Evolutionary conservation across 2,888 invertebrate genomes (phyloP).

Genomic region (Perizoma flavofasciatum): DNA sequence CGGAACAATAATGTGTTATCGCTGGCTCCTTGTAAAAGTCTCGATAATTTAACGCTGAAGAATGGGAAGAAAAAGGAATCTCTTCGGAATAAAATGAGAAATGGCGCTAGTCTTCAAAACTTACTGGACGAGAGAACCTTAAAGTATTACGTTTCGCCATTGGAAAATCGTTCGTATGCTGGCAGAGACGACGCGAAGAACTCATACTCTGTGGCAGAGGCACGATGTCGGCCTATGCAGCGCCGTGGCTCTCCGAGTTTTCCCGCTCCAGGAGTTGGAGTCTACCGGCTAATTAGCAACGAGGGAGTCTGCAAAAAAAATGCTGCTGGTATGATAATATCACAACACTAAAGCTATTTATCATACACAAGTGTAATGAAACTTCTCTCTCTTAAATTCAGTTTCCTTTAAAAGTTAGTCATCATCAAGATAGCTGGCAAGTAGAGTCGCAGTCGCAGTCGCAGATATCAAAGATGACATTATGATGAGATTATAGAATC

Average conservation of each 20-base stretch:
- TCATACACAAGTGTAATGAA: background rate
- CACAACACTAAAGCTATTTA: background rate
- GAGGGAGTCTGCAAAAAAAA: conserved; percentile 54
- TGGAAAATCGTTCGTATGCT: conserved; percentile 49
- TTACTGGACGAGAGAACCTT: conserved; percentile 66
- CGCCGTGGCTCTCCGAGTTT: conserved; percentile 59
- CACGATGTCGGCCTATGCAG: conserved; percentile 57
- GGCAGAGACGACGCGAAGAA: conserved; percentile 60
- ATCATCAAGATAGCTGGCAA: background rate
- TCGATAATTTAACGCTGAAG: conserved; percentile 73
- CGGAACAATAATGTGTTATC: conserved; percentile 70
- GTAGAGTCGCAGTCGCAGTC: too few relatives aligned
- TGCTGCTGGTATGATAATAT: conserved; percentile 51
- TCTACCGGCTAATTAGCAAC: conserved; percentile 71
- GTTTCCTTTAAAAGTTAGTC: background rate
- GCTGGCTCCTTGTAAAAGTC: conserved; percentile 74
- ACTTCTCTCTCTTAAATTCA: background rate
- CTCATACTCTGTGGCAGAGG: conserved; percentile 71
- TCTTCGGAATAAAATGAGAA: conserved; percentile 57
- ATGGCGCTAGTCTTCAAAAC: conserved; percentile 73
- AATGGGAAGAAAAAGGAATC: conserved; percentile 51
- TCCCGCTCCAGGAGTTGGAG: conserved; percentile 69
- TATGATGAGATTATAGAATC: conserved; percentile 1
- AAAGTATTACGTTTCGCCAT: conserved; percentile 67
- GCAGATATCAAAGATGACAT: too few relatives aligned